Percentiles rank a stretch among this genome's conserved stretches.
phyloP scores from a whole-genome alignment of 2,797 vertebrate genomes.

The Pangasius mekongensis region DNA sequence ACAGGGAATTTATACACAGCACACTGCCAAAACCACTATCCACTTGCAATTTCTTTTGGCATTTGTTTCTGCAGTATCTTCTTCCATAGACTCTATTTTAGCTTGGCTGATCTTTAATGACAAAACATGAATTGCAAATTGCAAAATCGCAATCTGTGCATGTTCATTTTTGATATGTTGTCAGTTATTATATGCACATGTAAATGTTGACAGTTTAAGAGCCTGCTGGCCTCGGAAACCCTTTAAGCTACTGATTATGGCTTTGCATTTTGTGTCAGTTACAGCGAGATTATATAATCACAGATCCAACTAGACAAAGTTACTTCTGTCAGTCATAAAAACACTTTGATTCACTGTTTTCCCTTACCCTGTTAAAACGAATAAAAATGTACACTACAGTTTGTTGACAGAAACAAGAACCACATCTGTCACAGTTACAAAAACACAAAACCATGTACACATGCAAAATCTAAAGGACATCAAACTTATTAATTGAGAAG shows the following conservation, averaged over 20 bases:
- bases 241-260: neutral
- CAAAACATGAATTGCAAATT: neutral
- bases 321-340: neutral
- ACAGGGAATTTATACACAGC: constrained; percentile 72
- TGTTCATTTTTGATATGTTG: neutral
- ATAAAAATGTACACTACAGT: neutral
- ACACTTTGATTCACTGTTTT: neutral
- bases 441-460: neutral
- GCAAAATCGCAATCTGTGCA: neutral
- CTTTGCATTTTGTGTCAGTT: neutral
- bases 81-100: neutral
- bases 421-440: neutral
- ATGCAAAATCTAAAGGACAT: neutral
- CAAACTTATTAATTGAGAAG: neutral
- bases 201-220: constrained; percentile 1
- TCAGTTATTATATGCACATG: neutral
- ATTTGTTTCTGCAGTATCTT: neutral
- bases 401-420: neutral
- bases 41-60: constrained; percentile 57
- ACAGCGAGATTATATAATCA: no score
- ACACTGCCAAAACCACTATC: constrained; percentile 67
- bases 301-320: neutral
- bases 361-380: neutral
- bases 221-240: neutral
- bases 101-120: neutral